A percentile compares a stretch with the other conserved stretches of the same genome.
Conservation (phyloP, 2,797 vertebrate species). For the Vireo griseus region DNA sequence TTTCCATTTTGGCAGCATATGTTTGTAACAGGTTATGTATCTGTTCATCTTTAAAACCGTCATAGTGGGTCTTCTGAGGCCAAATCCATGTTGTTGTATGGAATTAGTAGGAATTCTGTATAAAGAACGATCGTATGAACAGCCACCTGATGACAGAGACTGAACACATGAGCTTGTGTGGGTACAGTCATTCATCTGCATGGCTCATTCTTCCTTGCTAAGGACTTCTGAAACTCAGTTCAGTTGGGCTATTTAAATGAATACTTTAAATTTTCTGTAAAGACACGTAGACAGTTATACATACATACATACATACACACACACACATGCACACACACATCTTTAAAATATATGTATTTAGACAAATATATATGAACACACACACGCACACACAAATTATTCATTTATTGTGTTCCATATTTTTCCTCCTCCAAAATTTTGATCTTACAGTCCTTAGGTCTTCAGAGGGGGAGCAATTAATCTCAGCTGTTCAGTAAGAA, state of each 20-base stretch:
- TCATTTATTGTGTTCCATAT: background rate
- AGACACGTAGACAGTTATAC: background rate
- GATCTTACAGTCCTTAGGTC: background rate
- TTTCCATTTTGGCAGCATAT: background rate
- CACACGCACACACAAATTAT: background rate
- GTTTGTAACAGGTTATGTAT: background rate
- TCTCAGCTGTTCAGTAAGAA: background rate
- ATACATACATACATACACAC: too few species aligned
- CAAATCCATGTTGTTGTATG: background rate
- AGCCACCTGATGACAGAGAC: background rate
- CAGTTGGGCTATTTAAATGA: background rate
- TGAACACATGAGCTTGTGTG: accelerated
- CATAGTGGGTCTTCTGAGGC: background rate
- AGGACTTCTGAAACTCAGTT: background rate
- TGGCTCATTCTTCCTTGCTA: background rate
- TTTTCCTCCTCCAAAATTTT: background rate
- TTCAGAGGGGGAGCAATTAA: background rate
- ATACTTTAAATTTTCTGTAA: background rate
- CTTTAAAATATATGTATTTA: background rate
- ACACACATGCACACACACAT: accelerated
- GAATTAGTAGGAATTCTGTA: background rate
- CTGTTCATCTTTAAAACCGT: background rate
- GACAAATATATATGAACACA: background rate
- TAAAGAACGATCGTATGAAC: background rate
- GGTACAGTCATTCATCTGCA: background rate